A percentile compares a stretch with the other conserved stretches of the same genome.
These are phyloP conservation scores for Dimorphilus gyrociliatus DNA, from an alignment of 2,888 invertebrate genomes.

Conservation along the genomic window DNA sequence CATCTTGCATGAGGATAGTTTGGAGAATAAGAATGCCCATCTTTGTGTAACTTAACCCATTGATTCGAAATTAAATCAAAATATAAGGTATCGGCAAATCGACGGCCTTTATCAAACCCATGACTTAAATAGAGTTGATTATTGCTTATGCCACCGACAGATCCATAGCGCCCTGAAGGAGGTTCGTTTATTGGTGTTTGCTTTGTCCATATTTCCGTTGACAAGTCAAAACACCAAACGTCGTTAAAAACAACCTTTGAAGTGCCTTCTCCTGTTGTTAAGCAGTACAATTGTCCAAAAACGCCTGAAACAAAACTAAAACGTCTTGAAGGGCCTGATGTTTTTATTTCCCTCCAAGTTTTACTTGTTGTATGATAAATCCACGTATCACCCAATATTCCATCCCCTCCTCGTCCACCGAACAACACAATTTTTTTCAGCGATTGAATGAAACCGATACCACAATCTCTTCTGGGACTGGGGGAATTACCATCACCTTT, in stretches of 20 bases:
- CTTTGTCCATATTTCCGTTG: no score
- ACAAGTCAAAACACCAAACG: slow-evolving; percentile 13
- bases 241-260: slow-evolving; percentile 9
- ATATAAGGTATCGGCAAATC: no score
- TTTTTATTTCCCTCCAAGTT: neutral
- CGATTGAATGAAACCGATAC: slow-evolving; percentile 5
- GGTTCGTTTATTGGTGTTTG: no score
- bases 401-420: slow-evolving; percentile 8
- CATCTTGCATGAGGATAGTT: slow-evolving; percentile 14
- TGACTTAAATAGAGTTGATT: no score
- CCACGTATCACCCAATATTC: slow-evolving; percentile 11
- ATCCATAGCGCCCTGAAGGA: no score
- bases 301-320: slow-evolving; percentile 13
- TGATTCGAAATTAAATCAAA: no score
- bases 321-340: slow-evolving; percentile 7
- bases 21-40: slow-evolving; percentile 12
- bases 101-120: no score
- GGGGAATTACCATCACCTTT: no score
- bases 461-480: slow-evolving; percentile 6
- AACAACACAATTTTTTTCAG: slow-evolving; percentile 9
- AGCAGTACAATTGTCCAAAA: slow-evolving; percentile 11
- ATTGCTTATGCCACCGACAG: no score
- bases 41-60: no score
- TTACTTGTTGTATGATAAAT: slow-evolving; percentile 8
- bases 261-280: slow-evolving; percentile 12